These are phyloP conservation scores for Tupiocoris notatus DNA, from an alignment of 2,888 invertebrate species.

Conservation along the genomic window DNA sequence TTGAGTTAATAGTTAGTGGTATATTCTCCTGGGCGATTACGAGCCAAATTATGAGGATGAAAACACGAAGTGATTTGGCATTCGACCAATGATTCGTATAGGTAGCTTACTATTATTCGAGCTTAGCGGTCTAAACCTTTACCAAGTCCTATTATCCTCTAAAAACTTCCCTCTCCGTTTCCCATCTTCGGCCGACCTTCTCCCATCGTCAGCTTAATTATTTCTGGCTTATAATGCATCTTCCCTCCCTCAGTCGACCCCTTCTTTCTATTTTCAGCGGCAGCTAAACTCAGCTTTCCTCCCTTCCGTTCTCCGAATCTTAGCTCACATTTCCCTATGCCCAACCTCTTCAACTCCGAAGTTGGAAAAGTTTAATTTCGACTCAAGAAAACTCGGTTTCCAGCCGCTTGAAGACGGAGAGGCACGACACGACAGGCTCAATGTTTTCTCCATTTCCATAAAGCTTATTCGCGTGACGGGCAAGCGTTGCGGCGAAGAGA, in stretches of 20 bases:
- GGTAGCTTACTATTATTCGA: background rate
- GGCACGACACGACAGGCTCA: background rate
- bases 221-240: background rate
- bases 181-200: background rate
- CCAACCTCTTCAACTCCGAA: background rate
- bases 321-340: background rate
- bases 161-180: background rate
- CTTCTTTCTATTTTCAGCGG: too few species aligned
- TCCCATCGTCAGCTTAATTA: background rate
- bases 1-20: too few species aligned
- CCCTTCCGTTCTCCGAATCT: background rate
- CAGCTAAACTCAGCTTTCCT: too few species aligned
- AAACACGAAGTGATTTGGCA: too few species aligned
- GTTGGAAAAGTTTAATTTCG: conserved; percentile 30
- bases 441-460: conserved; percentile 29
- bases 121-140: background rate
- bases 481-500: too few species aligned
- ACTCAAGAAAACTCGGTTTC: conserved; percentile 11
- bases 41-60: too few species aligned
- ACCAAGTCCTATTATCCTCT: background rate
- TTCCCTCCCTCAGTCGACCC: background rate
- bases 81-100: background rate
- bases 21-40: too few species aligned
- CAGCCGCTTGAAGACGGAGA: background rate
- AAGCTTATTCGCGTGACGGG: conserved; percentile 14